Conservation (phyloP, 2,888 invertebrate genomes). For the Troides aeacus region DNA sequence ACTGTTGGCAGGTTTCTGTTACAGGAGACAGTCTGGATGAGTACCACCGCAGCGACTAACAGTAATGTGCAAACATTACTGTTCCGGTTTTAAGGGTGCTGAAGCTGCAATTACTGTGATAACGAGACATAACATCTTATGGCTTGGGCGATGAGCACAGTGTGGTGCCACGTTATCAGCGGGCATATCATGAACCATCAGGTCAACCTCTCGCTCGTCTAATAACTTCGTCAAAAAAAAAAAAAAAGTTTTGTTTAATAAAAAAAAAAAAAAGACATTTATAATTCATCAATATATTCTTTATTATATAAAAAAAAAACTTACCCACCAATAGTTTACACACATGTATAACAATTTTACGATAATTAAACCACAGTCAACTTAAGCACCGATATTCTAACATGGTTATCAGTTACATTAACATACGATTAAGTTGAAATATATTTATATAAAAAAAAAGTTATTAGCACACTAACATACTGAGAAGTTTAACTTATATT, state of each 20-base stretch:
- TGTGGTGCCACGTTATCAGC: no score
- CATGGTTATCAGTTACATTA: slow-evolving; percentile 15
- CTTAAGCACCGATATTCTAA: slow-evolving; percentile 62
- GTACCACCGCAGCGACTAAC: no score
- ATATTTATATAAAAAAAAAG: background rate
- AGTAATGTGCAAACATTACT: no score
- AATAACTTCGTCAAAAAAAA: no score
- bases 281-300: slow-evolving; percentile 6
- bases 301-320: slow-evolving; percentile 25
- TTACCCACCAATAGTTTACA: slow-evolving; percentile 51
- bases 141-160: no score
- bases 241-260: background rate
- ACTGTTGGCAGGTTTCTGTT: no score
- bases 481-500: background rate
- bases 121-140: no score
- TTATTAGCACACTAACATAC: background rate
- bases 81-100: no score
- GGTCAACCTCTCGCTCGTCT: no score
- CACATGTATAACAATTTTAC: slow-evolving; percentile 41
- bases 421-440: slow-evolving; percentile 13
- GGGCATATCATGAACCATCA: no score
- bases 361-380: slow-evolving; percentile 58
- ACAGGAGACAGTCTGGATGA: no score
- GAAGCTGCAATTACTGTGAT: no score
- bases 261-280: background rate